Percentiles rank a stretch among this genome's conserved stretches.
phyloP scores from a whole-genome alignment of 2,888 invertebrate genomes.

The Litoditis marina region DNA sequence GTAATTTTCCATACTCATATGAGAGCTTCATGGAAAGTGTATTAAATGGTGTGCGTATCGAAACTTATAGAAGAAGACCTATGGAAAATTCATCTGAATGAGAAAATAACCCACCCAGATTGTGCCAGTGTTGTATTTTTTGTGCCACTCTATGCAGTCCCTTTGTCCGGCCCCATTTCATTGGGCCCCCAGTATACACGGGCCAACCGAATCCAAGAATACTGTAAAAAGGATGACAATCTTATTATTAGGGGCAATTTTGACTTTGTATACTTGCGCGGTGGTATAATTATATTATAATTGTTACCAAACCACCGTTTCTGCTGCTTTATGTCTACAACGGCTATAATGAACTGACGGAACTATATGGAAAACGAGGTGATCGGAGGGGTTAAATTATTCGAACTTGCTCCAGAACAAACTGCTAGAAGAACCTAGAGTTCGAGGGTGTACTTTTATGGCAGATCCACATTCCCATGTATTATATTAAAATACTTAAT shows the following conservation, averaged over 20 bases:
- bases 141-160: slow-evolving; percentile 26
- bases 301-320: neutral
- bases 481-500: too few species aligned
- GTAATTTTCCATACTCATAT: too few species aligned
- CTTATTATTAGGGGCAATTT: slow-evolving; percentile 5
- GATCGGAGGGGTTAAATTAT: too few species aligned
- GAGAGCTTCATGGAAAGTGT: too few species aligned
- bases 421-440: too few species aligned
- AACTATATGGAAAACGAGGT: too few species aligned
- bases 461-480: neutral
- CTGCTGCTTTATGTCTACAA: neutral
- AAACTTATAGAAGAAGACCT: neutral
- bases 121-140: slow-evolving; percentile 19
- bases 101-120: slow-evolving; percentile 11
- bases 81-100: neutral
- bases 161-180: slow-evolving; percentile 29
- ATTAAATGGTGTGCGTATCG: too few species aligned
- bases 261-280: neutral
- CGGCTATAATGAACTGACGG: too few species aligned
- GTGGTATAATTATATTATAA: too few species aligned
- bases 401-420: neutral
- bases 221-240: slow-evolving; percentile 30
- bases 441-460: neutral
- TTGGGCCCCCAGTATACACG: slow-evolving; percentile 39
- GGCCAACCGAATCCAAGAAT: slow-evolving; percentile 52